Percentiles rank a stretch among this genome's conserved stretches.
Conservation (phyloP, 2,113 vertebrate species). For the Hipposideros armiger region DNA sequence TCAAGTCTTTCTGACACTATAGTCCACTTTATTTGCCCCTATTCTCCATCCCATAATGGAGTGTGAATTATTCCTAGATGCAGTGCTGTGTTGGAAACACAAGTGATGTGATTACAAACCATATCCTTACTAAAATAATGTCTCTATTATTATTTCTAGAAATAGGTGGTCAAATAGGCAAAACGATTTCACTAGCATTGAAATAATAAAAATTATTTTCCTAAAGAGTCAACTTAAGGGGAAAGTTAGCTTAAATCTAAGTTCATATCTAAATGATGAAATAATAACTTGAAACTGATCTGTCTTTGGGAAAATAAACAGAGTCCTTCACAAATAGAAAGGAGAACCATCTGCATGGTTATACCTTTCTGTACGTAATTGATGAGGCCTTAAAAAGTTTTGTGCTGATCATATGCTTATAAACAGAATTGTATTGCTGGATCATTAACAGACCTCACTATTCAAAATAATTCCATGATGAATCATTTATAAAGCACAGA, state of each 20-base stretch:
- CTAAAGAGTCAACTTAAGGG: neutral
- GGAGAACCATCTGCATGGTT: neutral
- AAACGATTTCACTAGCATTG: neutral
- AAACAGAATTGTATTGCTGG: constrained; percentile 51
- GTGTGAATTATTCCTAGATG: neutral
- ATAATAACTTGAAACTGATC: constrained; percentile 31
- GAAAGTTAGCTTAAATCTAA: neutral
- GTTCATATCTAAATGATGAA: constrained; percentile 48
- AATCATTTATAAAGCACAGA: constrained; percentile 61
- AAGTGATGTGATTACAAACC: neutral
- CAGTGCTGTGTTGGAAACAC: neutral
- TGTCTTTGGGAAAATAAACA: constrained; percentile 41
- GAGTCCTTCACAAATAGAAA: neutral
- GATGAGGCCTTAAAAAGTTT: constrained; percentile 10
- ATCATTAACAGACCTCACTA: constrained; percentile 53
- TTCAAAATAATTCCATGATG: constrained; percentile 67
- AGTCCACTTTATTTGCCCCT: neutral
- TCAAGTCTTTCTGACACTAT: neutral
- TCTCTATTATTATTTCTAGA: constrained; percentile 46
- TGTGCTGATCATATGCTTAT: constrained; percentile 1
- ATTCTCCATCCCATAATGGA: neutral
- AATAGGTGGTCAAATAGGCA: neutral
- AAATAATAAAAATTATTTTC: constrained; percentile 54
- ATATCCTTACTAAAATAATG: neutral
- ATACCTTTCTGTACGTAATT: neutral